Percentiles rank a stretch among this genome's conserved stretches.
Evolutionary conservation across 2,888 invertebrate genomes (phyloP).

Genomic region (Eustalomyia histrio): DNA sequence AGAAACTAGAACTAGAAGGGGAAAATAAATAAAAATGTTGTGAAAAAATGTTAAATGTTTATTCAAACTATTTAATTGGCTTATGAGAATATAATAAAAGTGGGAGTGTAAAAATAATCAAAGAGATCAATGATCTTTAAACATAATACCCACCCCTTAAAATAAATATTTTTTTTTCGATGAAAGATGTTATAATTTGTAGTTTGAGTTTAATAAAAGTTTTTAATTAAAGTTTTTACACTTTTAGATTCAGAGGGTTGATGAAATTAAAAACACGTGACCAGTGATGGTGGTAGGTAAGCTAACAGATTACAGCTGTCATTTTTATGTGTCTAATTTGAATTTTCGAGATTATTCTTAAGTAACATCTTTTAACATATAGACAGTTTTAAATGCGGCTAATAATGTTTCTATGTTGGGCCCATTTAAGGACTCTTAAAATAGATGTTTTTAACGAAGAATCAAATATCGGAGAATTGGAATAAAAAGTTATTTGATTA

Average conservation of each 20-base stretch:
- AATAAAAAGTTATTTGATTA: too few species aligned
- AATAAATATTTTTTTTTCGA: background rate
- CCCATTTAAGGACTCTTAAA: too few species aligned
- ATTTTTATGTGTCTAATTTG: slow-evolving; percentile 24
- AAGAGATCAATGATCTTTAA: slow-evolving; percentile 44
- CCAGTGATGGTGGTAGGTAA: slow-evolving; percentile 4
- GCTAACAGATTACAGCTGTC: slow-evolving; percentile 22
- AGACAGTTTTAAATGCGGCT: too few species aligned
- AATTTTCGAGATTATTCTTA: background rate
- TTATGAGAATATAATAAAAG: slow-evolving; percentile 4
- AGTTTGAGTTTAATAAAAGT: background rate
- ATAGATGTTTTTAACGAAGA: too few species aligned
- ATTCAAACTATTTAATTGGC: slow-evolving; percentile 31
- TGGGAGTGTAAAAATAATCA: slow-evolving; percentile 25
- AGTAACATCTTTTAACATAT: too few species aligned
- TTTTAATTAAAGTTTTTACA: slow-evolving; percentile 18
- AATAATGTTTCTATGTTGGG: too few species aligned
- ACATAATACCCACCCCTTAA: slow-evolving; percentile 16
- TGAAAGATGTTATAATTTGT: slow-evolving; percentile 22
- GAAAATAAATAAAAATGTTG: background rate
- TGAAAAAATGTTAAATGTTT: slow-evolving; percentile 24
- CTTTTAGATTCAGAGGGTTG: slow-evolving; percentile 12
- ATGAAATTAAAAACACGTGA: slow-evolving; percentile 24
- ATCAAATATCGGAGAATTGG: too few species aligned
- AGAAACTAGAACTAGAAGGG: too few species aligned